phyloP scores from a whole-genome alignment of 2,888 invertebrate species.

The Melanotus villosus region DNA sequence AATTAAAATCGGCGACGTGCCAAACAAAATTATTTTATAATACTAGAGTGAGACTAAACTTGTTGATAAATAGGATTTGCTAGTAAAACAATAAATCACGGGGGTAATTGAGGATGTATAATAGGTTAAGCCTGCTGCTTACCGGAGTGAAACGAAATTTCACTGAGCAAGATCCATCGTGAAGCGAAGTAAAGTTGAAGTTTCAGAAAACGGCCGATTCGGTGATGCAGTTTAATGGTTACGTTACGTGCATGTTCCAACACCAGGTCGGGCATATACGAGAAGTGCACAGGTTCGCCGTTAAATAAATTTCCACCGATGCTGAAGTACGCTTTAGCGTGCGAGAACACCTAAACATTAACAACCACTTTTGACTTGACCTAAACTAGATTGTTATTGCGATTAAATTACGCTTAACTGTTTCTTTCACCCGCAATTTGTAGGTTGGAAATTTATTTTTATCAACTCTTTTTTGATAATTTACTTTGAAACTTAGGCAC shows the following conservation, averaged over 20 bases:
- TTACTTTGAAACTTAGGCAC: no score
- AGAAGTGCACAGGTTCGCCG: slow-evolving; percentile 81
- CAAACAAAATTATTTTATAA: no score
- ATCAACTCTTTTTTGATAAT: no score
- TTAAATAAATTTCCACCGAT: slow-evolving; percentile 80
- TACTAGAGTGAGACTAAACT: slow-evolving; percentile 8
- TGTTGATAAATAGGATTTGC: slow-evolving; percentile 53
- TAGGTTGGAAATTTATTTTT: no score
- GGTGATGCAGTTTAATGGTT: slow-evolving; percentile 83
- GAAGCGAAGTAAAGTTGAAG: slow-evolving; percentile 84
- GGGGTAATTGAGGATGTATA: slow-evolving; percentile 51
- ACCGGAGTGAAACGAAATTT: slow-evolving; percentile 88
- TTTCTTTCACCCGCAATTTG: no score
- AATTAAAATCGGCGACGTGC: no score
- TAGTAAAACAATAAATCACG: slow-evolving; percentile 57
- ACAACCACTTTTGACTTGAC: neutral
- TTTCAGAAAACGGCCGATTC: slow-evolving; percentile 82
- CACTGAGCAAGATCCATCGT: slow-evolving; percentile 89
- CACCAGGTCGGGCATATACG: slow-evolving; percentile 82
- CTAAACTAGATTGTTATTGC: neutral
- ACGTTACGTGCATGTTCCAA: slow-evolving; percentile 87
- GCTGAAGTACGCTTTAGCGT: slow-evolving; percentile 84
- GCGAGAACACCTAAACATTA: slow-evolving; percentile 79
- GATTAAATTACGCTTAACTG: no score
- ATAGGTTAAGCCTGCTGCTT: slow-evolving; percentile 53